Evolutionary conservation across 2,797 vertebrate species (phyloP).

Genomic region (Gymnopithys bicolor): DNA sequence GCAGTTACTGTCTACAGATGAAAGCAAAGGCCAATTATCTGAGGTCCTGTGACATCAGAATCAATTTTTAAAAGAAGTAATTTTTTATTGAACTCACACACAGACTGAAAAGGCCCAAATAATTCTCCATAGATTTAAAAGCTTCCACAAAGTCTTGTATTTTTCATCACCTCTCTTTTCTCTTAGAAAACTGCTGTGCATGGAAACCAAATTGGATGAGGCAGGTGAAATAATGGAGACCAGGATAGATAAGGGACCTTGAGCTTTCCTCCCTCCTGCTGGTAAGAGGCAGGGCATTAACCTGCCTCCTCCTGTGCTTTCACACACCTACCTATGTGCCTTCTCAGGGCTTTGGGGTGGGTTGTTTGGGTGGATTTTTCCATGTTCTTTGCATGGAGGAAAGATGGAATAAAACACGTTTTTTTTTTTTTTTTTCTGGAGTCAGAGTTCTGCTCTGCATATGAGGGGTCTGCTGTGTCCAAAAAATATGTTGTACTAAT

Average conservation of each 20-base stretch:
- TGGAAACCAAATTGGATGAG: neutral
- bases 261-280: neutral
- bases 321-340: accelerated
- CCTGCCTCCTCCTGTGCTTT: neutral
- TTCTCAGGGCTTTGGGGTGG: neutral
- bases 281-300: neutral
- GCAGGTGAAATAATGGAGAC: neutral
- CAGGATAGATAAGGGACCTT: neutral
- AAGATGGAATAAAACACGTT: neutral
- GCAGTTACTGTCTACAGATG: neutral
- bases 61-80: neutral
- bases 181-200: neutral
- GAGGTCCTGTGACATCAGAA: neutral
- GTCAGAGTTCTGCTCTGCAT: neutral
- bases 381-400: neutral
- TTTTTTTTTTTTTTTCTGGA: neutral
- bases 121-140: neutral
- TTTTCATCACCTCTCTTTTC: neutral
- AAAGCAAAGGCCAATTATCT: neutral
- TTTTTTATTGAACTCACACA: neutral
- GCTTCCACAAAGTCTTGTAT: neutral
- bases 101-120: neutral
- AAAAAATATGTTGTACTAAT: neutral
- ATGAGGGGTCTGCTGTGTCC: neutral
- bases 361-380: neutral